Evolutionary conservation across 2,113 vertebrate genomes (phyloP), one percentile per base, ranked within the genome.

Genomic region (Nibea coibor): DNA sequence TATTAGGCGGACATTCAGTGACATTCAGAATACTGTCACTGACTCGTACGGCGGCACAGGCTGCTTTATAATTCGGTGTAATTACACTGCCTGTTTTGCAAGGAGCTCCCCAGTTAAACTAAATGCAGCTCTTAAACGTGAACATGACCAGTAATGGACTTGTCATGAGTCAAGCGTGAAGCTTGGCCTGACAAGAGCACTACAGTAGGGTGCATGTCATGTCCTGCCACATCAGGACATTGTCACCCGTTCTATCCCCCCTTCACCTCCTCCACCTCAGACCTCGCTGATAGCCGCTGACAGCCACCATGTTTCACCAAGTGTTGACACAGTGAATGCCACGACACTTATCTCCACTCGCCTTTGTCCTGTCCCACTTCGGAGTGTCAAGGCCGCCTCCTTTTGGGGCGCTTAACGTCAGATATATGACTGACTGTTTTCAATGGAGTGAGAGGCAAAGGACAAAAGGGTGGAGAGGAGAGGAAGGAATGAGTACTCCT

Each of bases 351-450:
- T 92, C 87, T 81, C 78, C 80, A 64, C 73, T 75, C 43, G 80
- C 78, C 78, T 87, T 86, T 91, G 87, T 92, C 86, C 86, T 35
- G 85, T 78, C 84, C 73, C 63, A 59, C 77, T 87, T 57, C 19
- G 1, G 58, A 82, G 87, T 91, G 90, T 93, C 90, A 92, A 84
- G 80, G 74, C 72, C 14, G 28, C 56, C 78, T 83, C 56, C 78
- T 83, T 58, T 28, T 67, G 68, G 69, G 75, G 59, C 9, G 50
- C 82, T 88, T 78, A 84, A 72, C 10, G 80, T 87, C 88, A 91
- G 82, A 90, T 90, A 91, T 92, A 89, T 92, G 89, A 91, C 85
- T 75, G 91, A 91, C 83, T 82, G 86, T 80, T 89, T 89, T 84
- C 71, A 69, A 17, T 66, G 69, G 63, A 63, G 62, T 54, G 72